phyloP scores from a whole-genome alignment of 1,140 invertebrate genomes.

The Atta texana region DNA sequence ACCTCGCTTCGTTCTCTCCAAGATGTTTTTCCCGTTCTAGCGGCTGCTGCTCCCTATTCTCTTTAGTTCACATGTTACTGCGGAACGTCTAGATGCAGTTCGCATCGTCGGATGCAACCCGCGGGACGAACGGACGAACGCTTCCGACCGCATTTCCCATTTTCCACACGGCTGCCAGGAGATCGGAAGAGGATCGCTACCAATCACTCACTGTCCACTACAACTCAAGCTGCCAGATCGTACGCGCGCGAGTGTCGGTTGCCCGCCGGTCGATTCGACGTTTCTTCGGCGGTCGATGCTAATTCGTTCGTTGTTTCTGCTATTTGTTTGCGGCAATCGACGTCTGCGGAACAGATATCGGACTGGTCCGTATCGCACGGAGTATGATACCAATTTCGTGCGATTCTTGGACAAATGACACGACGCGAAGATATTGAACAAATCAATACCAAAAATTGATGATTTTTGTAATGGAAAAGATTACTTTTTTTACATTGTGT shows the following conservation, averaged over 20 bases:
- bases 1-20: conserved; percentile 5
- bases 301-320: conserved; percentile 67
- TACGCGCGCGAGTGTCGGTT: conserved; percentile 72
- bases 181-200: conserved; percentile 61
- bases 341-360: conserved; percentile 37
- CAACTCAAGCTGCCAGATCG: conserved; percentile 75
- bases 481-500: neutral
- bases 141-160: conserved; percentile 60
- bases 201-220: conserved; percentile 64
- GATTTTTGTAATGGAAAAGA: neutral
- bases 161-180: conserved; percentile 59
- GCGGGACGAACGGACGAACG: conserved; percentile 32
- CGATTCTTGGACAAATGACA: neutral
- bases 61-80: conserved; percentile 20
- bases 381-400: conserved; percentile 11
- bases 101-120: conserved; percentile 6
- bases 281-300: conserved; percentile 69
- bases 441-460: neutral
- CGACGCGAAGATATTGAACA: neutral
- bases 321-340: conserved; percentile 56
- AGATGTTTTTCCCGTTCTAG: conserved; percentile 27
- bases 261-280: conserved; percentile 70
- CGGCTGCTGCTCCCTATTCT: neutral
- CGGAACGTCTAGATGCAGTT: conserved; percentile 11
- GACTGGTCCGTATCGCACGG: conserved; percentile 13